These are phyloP conservation scores for Melanerpes aurifrons DNA, from an alignment of 2,113 vertebrate species.

Conservation along the genomic window DNA sequence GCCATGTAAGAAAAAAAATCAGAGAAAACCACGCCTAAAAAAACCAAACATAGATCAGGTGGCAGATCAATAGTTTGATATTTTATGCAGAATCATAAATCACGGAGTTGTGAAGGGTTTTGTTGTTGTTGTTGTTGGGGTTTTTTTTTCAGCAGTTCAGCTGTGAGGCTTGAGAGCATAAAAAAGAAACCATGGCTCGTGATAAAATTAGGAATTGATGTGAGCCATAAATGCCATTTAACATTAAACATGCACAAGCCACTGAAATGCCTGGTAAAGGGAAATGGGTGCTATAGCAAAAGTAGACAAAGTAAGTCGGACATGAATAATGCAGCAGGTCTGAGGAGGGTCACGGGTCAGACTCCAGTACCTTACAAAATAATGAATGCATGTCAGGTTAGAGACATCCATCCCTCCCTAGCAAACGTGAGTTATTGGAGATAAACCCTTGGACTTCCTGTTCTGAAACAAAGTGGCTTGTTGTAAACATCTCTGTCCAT, in stretches of 20 bases:
- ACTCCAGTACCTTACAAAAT: constrained; percentile 73
- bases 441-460: constrained; percentile 78
- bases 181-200: constrained; percentile 25
- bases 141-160: constrained; percentile 15
- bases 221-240: constrained; percentile 65
- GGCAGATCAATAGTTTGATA: constrained; percentile 59
- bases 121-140: too few relatives aligned
- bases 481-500: constrained; percentile 54
- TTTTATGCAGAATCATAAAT: constrained; percentile 54
- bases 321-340: constrained; percentile 80
- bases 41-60: neutral
- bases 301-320: constrained; percentile 75
- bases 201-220: constrained; percentile 65
- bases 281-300: constrained; percentile 71
- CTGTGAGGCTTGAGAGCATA: constrained; percentile 26
- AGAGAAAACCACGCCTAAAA: neutral
- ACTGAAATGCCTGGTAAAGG: constrained; percentile 58
- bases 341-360: constrained; percentile 78
- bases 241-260: constrained; percentile 54
- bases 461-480: constrained; percentile 64
- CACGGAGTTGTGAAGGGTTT: neutral
- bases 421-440: constrained; percentile 75
- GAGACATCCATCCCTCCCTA: constrained; percentile 72
- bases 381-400: constrained; percentile 79
- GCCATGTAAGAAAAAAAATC: neutral